Evolutionary conservation across 2,113 vertebrate genomes (phyloP).

Genomic region (Egretta garzetta): DNA sequence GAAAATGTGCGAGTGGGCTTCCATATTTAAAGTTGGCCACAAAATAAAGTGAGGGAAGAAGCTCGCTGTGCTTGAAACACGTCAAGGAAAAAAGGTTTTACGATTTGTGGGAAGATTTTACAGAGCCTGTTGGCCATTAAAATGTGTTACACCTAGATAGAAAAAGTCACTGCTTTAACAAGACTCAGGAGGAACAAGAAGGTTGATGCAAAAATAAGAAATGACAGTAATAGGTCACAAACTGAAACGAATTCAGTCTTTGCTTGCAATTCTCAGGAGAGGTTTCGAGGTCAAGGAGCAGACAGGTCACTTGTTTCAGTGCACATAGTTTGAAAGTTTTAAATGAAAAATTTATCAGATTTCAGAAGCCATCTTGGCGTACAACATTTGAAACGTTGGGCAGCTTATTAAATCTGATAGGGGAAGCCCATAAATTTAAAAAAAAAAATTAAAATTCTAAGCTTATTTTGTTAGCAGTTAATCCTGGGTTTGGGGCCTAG

Average conservation of each 20-base stretch:
- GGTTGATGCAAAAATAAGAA: constrained; percentile 8
- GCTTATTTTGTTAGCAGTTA: neutral
- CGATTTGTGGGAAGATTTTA: neutral
- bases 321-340: neutral
- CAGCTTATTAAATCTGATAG: neutral
- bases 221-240: neutral
- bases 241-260: neutral
- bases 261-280: neutral
- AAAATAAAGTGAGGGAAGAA: neutral
- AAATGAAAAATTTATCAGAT: neutral
- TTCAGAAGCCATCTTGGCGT: neutral
- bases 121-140: neutral
- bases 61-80: neutral
- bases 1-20: neutral
- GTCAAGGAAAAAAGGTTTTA: neutral
- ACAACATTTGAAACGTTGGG: neutral
- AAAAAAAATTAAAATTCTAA: neutral
- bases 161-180: neutral
- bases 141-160: neutral
- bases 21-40: neutral
- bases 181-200: neutral
- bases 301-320: neutral
- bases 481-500: neutral
- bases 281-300: neutral
- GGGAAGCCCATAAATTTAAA: neutral